Evolutionary conservation across 2,113 vertebrate genomes (phyloP), one percentile per base, ranked within the genome.

Genomic region (Nesoenas mayeri): DNA sequence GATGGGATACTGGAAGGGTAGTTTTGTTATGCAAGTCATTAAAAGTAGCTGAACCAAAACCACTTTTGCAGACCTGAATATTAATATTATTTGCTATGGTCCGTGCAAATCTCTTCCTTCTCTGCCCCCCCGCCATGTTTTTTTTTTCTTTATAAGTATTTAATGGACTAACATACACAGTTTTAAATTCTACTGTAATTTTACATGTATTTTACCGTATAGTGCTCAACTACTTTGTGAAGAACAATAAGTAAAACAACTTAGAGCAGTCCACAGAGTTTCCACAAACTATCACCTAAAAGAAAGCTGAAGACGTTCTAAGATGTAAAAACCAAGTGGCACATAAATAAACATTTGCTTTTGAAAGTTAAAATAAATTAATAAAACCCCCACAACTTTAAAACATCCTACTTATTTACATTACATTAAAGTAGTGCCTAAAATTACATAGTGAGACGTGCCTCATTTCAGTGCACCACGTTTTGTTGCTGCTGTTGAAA

Each of bases 71-170:
- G 50, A 61, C 50, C 38, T 65, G 20, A 28, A 31, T 79, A 34
- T 61, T 78, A 42, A 36, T 84, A 85, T 78, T 66, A 36, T 73
- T 78, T 85, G 36, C 62, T 91, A 28, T 1, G 2, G 10, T 69
- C 36, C 70, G 8, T 85, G 34, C 34, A 84, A 1, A 56, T 72
- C 3, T 10, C 11, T 22, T 42, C 36, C 9, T 26, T 8, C 1
- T 3, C 11, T 14, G 5, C 22, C 48, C 3, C 11, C 15, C 8
- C 2, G 5, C 5, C 67, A 47, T 3, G 0, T 48, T 85, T 91
- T 85, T 90, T 82, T 82, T 47, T 88, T 73, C 34, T 9, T 28
- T 80, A 0, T 24, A 71, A 50, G 22, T 85, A 57, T 38, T 81
- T 80, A 60, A 36, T 20, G 64, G 67, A 34, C 51, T 54, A 26